Evolutionary conservation across 2,113 vertebrate species (phyloP).

Genomic region (Gallinago media): DNA sequence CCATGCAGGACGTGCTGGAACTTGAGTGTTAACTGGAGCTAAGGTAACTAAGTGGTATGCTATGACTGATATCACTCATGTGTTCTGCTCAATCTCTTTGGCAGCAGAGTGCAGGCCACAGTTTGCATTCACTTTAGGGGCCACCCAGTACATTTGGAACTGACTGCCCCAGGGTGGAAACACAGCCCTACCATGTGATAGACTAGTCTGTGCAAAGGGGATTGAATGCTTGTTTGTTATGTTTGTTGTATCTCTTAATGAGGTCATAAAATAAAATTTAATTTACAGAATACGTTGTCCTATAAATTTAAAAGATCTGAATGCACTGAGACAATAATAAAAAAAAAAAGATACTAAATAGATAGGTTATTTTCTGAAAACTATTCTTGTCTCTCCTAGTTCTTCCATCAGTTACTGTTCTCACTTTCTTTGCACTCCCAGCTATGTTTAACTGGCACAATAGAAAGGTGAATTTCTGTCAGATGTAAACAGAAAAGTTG

Average conservation of each 20-base stretch:
- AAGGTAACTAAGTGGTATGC: background rate
- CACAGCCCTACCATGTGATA: background rate
- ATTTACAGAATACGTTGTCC: background rate
- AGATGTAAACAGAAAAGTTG: background rate
- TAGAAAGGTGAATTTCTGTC: background rate
- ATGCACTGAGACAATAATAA: background rate
- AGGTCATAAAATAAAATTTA: background rate
- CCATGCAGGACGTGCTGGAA: background rate
- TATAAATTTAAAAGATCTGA: background rate
- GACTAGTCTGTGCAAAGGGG: background rate
- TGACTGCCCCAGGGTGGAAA: background rate
- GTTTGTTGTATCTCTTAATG: background rate
- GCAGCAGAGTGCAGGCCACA: background rate
- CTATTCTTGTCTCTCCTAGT: background rate
- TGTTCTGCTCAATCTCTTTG: background rate
- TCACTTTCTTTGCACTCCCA: background rate
- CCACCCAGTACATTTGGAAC: background rate
- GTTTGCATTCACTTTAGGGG: background rate
- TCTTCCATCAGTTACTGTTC: background rate
- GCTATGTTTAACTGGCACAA: background rate
- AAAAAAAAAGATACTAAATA: background rate
- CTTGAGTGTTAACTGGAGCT: background rate
- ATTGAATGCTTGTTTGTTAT: background rate
- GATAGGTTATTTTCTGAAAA: background rate
- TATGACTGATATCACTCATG: background rate